Base-by-base conservation (phyloP, 1,140 invertebrate species). In the Philotrypesis tridentata region DNA sequence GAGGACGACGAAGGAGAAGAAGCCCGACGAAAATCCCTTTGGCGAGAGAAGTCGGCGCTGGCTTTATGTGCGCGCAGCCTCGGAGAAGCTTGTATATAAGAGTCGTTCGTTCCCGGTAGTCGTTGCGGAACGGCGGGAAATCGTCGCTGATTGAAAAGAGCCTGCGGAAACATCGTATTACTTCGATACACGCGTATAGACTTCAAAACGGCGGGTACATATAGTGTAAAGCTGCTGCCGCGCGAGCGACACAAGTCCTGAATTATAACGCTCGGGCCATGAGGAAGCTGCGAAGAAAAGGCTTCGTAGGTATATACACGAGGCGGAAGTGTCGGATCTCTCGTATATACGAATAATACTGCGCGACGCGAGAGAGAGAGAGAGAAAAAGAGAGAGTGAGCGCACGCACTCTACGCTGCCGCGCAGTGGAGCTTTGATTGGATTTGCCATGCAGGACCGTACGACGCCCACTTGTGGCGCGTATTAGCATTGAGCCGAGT, bases 401-500 rank as follows among this genome's bases (percentile, higher is more conserved):
- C 60, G 79, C 40, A 68, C 60, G 81, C n/a, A n/a, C n/a, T n/a
- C n/a, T n/a, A 79, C 70, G 82, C 80, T 73, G 63, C 68, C 77
- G 70, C 84, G 85, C 86, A 83, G 84, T 85, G 82, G 82, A 76
- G 74, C 82, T 89, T 89, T 90, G 89, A 90, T 90, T 89, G 86
- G 85, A 90, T 89, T 89, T 88, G 87, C 85, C 82, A 89, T 86
- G 87, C 85, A 84, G 86, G 61, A 83, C 72, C 81, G 75, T 84
- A 77, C 5, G 83, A 84, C 88, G 87, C 89, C 89, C 87, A 90
- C 88, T 85, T 85, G 80, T 77, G 84, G 84, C 78, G 85, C 76
- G 77, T 83, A 87, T 89, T 87, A 89, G 84, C 85, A 88, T 89
- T 88, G 84, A 70, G 72, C 55, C 40, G 79, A 82, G 21, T 43